phyloP scores from a whole-genome alignment of 2,888 invertebrate species.

The Diarsia mendica region DNA sequence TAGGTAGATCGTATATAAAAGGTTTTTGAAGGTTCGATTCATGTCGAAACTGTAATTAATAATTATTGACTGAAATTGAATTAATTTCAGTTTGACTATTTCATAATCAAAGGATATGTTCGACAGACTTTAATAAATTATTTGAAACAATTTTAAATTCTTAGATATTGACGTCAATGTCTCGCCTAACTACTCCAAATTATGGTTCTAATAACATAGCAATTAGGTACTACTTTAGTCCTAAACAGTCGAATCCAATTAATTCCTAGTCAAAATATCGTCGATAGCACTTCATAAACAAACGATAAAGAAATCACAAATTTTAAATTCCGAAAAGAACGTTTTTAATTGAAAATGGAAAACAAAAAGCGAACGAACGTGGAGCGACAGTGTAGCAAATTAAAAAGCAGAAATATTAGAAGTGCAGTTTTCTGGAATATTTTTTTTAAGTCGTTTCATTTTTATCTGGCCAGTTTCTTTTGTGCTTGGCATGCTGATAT shows the following conservation, averaged over 20 bases:
- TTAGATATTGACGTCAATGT: slow-evolving; percentile 2
- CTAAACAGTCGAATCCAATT: slow-evolving; percentile 5
- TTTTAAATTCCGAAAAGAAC: slow-evolving; percentile 49
- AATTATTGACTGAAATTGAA: too few relatives aligned
- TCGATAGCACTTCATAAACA: slow-evolving; percentile 18
- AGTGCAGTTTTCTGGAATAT: slow-evolving; percentile 64
- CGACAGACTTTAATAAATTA: slow-evolving; percentile 2
- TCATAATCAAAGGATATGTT: slow-evolving; percentile 5
- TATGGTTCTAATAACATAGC: slow-evolving; percentile 31
- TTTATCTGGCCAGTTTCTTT: slow-evolving; percentile 73
- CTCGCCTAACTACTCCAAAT: slow-evolving; percentile 1
- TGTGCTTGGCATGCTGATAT: slow-evolving; percentile 74
- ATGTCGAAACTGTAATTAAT: neutral
- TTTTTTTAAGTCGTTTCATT: slow-evolving; percentile 72
- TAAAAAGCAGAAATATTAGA: slow-evolving; percentile 76
- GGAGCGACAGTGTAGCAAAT: slow-evolving; percentile 69
- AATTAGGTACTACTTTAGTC: slow-evolving; percentile 18
- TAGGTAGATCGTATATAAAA: neutral
- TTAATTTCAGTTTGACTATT: slow-evolving; percentile 8
- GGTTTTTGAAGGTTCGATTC: neutral
- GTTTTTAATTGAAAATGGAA: slow-evolving; percentile 70
- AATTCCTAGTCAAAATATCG: slow-evolving; percentile 17
- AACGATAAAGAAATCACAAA: slow-evolving; percentile 16
- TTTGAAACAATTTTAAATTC: neutral
- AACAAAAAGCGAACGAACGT: slow-evolving; percentile 65